These are phyloP conservation scores for Caenorhabditis brenneri DNA, from an alignment of 1,140 invertebrate species.

Conservation along the genomic window DNA sequence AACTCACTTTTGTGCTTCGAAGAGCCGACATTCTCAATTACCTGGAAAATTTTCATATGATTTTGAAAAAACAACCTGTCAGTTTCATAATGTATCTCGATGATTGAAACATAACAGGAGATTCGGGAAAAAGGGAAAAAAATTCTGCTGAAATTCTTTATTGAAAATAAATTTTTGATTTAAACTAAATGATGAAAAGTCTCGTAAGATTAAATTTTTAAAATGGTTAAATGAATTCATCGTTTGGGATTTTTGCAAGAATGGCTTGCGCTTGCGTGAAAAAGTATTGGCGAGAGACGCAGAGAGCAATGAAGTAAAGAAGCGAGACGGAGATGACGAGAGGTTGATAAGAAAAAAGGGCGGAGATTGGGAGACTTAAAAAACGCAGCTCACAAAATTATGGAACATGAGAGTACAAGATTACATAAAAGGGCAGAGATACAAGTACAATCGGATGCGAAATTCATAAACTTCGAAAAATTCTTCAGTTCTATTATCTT, in stretches of 20 bases:
- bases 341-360: not conserved
- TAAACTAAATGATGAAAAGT: no score
- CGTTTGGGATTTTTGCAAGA: not conserved
- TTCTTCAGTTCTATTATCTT: no score
- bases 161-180: not conserved
- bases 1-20: not conserved
- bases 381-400: not conserved
- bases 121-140: not conserved
- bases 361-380: not conserved
- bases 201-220: no score
- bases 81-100: no score
- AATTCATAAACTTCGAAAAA: no score
- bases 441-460: no score
- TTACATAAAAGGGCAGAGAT: not conserved
- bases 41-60: not conserved
- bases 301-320: not conserved
- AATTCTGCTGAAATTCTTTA: not conserved
- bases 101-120: no score
- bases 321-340: not conserved
- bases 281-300: not conserved
- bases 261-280: not conserved
- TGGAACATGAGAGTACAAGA: not conserved
- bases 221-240: not conserved
- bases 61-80: not conserved
- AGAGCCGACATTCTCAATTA: conserved; percentile 18